Conservation (phyloP, 2,797 vertebrate species). For the Moxostoma hubbsi region DNA sequence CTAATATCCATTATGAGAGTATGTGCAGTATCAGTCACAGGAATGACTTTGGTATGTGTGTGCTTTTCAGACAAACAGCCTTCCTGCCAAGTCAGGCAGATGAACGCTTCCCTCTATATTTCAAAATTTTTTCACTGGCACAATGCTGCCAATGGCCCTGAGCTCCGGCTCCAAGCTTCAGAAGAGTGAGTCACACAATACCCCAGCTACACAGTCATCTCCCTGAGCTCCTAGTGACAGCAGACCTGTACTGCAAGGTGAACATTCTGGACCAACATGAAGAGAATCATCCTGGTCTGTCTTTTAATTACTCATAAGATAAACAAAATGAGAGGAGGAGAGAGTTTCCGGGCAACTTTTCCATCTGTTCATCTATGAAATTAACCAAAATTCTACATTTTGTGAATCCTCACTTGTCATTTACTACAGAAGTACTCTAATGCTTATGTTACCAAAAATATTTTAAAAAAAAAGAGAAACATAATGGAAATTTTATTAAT, state of each 20-base stretch:
- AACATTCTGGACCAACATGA: slow-evolving; percentile 52
- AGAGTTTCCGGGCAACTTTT: slow-evolving; percentile 30
- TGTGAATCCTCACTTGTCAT: neutral
- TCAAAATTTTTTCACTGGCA: slow-evolving; percentile 47
- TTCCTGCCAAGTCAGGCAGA: slow-evolving; percentile 64
- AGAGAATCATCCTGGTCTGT: slow-evolving; percentile 40
- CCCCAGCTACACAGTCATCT: slow-evolving; percentile 60
- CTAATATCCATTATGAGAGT: slow-evolving; percentile 62
- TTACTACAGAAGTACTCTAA: neutral
- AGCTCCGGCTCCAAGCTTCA: slow-evolving; percentile 61
- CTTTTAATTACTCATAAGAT: slow-evolving; percentile 49
- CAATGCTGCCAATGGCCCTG: slow-evolving; percentile 63
- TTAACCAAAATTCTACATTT: neutral
- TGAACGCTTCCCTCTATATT: slow-evolving; percentile 49
- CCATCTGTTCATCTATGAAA: slow-evolving; percentile 53
- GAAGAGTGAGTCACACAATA: slow-evolving; percentile 70
- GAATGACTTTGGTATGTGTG: slow-evolving; percentile 53
- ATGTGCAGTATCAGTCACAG: slow-evolving; percentile 56
- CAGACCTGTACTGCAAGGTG: slow-evolving; percentile 56
- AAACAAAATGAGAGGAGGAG: slow-evolving; percentile 22
- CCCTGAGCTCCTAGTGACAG: slow-evolving; percentile 56
- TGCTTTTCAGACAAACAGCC: slow-evolving; percentile 56
- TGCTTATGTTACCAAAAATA: too few relatives aligned
- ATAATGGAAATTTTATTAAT: too few relatives aligned
- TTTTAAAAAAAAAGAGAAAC: too few relatives aligned